Evolutionary conservation across 2,797 vertebrate genomes (phyloP).

Genomic region (Centroberyx gerrardi): DNA sequence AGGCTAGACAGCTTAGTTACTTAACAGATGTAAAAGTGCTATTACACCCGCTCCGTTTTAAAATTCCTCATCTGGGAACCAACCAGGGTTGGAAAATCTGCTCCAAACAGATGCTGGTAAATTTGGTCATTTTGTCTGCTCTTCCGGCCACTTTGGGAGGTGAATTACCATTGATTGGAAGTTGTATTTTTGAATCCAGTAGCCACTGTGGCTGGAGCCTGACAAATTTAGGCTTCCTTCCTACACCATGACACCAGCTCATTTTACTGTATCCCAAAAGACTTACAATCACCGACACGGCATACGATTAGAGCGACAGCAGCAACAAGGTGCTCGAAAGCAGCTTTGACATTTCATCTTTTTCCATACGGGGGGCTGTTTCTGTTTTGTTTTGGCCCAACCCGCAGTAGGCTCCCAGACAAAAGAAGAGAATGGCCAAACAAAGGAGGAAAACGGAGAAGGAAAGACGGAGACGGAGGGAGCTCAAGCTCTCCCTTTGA

Average conservation of each 20-base stretch:
- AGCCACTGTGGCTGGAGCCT: conserved; percentile 2
- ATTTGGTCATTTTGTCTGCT: no score
- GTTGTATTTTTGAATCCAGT: conserved; percentile 9
- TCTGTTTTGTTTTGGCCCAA: conserved; percentile 25
- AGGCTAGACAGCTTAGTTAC: conserved; percentile 5
- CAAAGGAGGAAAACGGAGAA: conserved; percentile 11
- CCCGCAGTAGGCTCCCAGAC: conserved; percentile 2
- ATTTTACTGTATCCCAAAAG: background rate
- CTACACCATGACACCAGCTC: background rate
- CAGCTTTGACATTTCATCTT: conserved; percentile 39
- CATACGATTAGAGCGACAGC: background rate
- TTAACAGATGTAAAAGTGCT: conserved; percentile 21
- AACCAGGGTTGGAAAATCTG: conserved; percentile 1
- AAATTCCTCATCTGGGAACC: conserved; percentile 18
- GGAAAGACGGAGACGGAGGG: conserved; percentile 1
- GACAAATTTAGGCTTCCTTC: background rate
- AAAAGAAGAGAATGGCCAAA: background rate
- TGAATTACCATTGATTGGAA: conserved; percentile 12
- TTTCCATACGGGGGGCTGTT: conserved; percentile 16
- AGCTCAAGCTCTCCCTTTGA: conserved; percentile 22
- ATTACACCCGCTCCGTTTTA: background rate
- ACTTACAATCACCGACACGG: background rate
- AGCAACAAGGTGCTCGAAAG: background rate
- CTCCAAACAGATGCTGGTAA: conserved; percentile 16
- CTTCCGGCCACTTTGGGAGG: background rate